These are phyloP conservation scores for Phymatocera aterrima DNA, from an alignment of 2,888 invertebrate genomes.

Conservation along the genomic window DNA sequence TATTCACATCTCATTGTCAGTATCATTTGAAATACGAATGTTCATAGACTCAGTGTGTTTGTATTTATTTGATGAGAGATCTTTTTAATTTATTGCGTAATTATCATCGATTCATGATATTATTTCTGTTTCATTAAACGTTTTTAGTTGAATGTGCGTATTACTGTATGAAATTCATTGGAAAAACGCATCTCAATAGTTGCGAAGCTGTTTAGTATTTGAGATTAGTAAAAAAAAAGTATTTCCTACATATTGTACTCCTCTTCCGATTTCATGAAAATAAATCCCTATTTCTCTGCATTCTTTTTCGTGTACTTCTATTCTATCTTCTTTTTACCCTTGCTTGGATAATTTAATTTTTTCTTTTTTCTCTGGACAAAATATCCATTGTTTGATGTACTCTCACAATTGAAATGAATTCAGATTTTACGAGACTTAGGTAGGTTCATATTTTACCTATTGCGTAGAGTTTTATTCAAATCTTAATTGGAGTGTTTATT, in stretches of 20 bases:
- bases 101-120: not conserved
- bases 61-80: not conserved
- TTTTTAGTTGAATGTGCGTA: not conserved
- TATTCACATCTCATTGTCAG: too few species aligned
- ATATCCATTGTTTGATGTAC: not conserved
- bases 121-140: not conserved
- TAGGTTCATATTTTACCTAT: slow-evolving; percentile 37
- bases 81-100: slow-evolving; percentile 1
- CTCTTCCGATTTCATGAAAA: slow-evolving; percentile 1
- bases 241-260: slow-evolving; percentile 20
- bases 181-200: not conserved
- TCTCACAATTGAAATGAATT: not conserved
- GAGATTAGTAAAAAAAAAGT: not conserved
- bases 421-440: slow-evolving; percentile 2
- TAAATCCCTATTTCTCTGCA: slow-evolving; percentile 48
- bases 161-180: not conserved
- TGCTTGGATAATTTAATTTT: slow-evolving; percentile 50
- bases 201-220: not conserved
- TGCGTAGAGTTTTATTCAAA: slow-evolving; percentile 32
- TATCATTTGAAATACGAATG: slow-evolving; percentile 5
- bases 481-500: slow-evolving; percentile 33
- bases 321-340: slow-evolving; percentile 53
- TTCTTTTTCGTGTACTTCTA: slow-evolving; percentile 55
- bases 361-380: too few species aligned
- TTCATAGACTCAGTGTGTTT: slow-evolving; percentile 1